Evolutionary conservation across 1,140 invertebrate genomes (phyloP), one percentile per base, ranked within the genome.

Genomic region (Psix sp.): DNA sequence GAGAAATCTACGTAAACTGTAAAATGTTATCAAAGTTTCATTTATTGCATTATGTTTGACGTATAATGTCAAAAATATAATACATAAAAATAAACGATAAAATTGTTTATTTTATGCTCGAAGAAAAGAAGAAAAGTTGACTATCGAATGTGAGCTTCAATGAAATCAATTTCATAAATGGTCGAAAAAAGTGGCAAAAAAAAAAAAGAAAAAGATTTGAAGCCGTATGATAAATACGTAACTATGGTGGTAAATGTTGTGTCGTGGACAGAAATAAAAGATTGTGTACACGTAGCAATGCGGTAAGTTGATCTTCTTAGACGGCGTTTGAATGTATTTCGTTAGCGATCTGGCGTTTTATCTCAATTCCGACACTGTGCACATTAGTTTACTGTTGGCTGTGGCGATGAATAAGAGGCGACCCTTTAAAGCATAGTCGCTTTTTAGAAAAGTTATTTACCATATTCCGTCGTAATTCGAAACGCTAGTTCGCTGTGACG

Each of bases 401-500:
- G 17, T 24, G 21, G 3, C 51, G 43, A 51, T 57, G 46, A 51
- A 68, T 49, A 62, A 62, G 15, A 20, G 31, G 15, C 56, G 56
- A 70, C 56, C 66, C 42, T 71, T 42, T 62, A 49, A 54, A 63
- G 57, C 49, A 56, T 24, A 17, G 40, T 14, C 36, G 66, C 67
- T 71, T 71, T 71, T 71, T 63, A 62, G 48, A 73, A 65, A 73
- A 73, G 45, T 73, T 73, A 73, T 65, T 73, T 73, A 73, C 59
- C 68, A 73, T 73, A 73, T 65, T 65, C 46, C 59, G 15, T 33
- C 52, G 68, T 65, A 73, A 73, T 73, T 73, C 40, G 60, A 73
- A 49, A n/a, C n/a, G 59, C 51, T 33, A 10, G 33, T 45, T 18
- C 43, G 46, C 18, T 36, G 48, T 42, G 20, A 13, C 59, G n/a